phyloP scores from a whole-genome alignment of 64 coral and sea anemone genomes.

The Stichodactyla helianthus region DNA sequence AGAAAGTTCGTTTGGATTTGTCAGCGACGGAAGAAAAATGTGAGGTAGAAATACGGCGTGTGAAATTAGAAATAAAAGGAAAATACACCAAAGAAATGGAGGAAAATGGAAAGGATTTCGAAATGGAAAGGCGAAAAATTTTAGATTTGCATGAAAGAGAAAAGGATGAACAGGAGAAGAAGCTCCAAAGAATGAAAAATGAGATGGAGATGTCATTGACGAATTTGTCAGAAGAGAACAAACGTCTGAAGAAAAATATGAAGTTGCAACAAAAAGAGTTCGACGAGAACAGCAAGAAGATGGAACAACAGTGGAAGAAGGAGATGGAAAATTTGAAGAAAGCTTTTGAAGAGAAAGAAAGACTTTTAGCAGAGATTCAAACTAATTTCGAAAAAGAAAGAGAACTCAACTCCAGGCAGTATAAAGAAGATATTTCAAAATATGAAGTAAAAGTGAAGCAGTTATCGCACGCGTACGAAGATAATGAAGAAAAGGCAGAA shows the following conservation, averaged over 20 bases:
- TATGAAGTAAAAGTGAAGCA: constrained; percentile 1
- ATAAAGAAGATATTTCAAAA: background rate
- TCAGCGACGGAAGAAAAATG: constrained; percentile 4
- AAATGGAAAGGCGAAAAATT: background rate
- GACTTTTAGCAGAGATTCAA: background rate
- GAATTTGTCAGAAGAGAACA: constrained; percentile 11
- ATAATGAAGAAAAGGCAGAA: constrained; percentile 11
- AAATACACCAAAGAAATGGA: constrained; percentile 25
- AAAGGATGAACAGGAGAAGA: constrained; percentile 19
- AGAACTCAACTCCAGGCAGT: background rate
- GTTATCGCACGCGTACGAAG: constrained; percentile 20
- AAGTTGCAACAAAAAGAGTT: constrained; percentile 22
- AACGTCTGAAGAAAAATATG: constrained; percentile 21
- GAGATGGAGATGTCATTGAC: background rate
- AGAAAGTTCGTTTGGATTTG: background rate
- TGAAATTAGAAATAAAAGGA: constrained; percentile 32
- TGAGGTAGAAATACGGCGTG: constrained; percentile 19
- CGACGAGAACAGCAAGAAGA: constrained; percentile 20
- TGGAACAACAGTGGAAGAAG: constrained; percentile 19
- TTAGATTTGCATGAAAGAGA: background rate
- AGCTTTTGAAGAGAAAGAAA: constrained; percentile 4
- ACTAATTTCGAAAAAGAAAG: background rate
- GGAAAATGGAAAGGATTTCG: constrained; percentile 17
- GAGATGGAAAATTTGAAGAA: constrained; percentile 6
- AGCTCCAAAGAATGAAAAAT: constrained; percentile 4